Percentiles rank a stretch among this genome's conserved stretches.
Evolutionary conservation across 1,140 invertebrate species (phyloP).

Genomic region (Pomacea maculata): DNA sequence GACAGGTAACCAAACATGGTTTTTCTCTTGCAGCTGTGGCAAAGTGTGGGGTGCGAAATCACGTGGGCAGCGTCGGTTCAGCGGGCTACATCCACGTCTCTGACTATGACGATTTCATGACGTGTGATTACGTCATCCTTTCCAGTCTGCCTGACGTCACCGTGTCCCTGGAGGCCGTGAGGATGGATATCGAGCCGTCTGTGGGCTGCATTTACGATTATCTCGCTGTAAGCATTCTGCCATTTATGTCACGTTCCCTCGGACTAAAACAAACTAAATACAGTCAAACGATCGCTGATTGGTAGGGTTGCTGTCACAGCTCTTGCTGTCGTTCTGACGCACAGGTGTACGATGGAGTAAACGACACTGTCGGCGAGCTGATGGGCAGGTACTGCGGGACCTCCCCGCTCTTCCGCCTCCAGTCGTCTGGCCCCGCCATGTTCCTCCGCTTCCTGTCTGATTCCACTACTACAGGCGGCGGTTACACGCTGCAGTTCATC

Average conservation of each 20-base stretch:
- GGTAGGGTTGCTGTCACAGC: too few relatives aligned
- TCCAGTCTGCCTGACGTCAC: conserved; percentile 29
- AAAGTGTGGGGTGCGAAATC: conserved; percentile 37
- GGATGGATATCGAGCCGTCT: conserved; percentile 44
- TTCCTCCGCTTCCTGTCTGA: conserved; percentile 39
- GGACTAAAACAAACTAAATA: too few relatives aligned
- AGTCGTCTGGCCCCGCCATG: conserved; percentile 37
- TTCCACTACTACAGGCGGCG: conserved; percentile 36
- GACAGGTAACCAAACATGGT: background rate
- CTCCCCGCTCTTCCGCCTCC: conserved; percentile 24
- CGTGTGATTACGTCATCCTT: conserved; percentile 44
- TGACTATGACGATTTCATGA: conserved; percentile 45
- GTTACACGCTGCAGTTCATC: conserved; percentile 39
- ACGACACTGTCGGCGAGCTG: conserved; percentile 17
- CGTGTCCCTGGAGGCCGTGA: conserved; percentile 36
- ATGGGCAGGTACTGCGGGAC: conserved; percentile 40
- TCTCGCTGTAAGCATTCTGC: conserved; percentile 31
- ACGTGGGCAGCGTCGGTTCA: conserved; percentile 36
- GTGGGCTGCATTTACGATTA: conserved; percentile 40
- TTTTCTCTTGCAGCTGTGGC: conserved; percentile 29
- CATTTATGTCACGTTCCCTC: too few relatives aligned
- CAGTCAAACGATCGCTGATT: too few relatives aligned
- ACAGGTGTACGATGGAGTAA: conserved; percentile 5
- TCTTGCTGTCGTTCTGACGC: too few relatives aligned
- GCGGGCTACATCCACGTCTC: conserved; percentile 38